Base-by-base conservation (phyloP, 2,888 invertebrate genomes). In the Pandemis corylana region DNA sequence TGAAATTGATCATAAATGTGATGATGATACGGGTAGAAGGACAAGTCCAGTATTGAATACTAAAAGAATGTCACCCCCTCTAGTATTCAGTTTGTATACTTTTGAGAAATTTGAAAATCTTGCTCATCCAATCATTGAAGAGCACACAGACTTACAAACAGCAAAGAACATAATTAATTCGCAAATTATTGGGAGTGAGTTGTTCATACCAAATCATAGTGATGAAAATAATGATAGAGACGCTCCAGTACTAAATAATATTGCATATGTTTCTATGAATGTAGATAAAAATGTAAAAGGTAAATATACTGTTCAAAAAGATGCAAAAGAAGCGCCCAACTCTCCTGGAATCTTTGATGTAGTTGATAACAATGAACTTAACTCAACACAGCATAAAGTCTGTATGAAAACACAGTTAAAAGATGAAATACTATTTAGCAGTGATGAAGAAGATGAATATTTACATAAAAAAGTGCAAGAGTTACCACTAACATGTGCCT, bases 341-440 rank as follows among this genome's bases (percentile, higher is more conserved):
- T 67, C 51, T 5, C 53, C 36, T 10, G 36, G 53, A 41, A 41
- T 9, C 3, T 36, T 10, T 51, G 41, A 15, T 53, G n/a, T 41
- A 15, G 28, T 6, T 65, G 36, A 41, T 12, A 61, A 61, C 28
- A 44, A 53, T 5, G 49, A 74, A 9, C n/a, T 53, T 66, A 73
- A 70, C 65, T n/a, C 49, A 72, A 46, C 20, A 71, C 71, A 44
- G 67, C 71, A 68, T 59, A 61, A 28, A 62, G 12, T 7, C 69
- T 42, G 56, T 2, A 9, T 49, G n/a, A 46, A 70, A 65, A 63
- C 42, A 80, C 76, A 76, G 64, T 79, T 87, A 36, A 80, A 89
- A 79, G 92, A 93, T 78, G 90, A 90, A 79, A 90, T 92, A 59
- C 76, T 93, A 28, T 93, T 94, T 72, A 93, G 91, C 68, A 92